Evolutionary conservation across 2,797 vertebrate genomes (phyloP), one percentile per base, ranked within the genome.

Genomic region (Poeciliopsis gracilis): DNA sequence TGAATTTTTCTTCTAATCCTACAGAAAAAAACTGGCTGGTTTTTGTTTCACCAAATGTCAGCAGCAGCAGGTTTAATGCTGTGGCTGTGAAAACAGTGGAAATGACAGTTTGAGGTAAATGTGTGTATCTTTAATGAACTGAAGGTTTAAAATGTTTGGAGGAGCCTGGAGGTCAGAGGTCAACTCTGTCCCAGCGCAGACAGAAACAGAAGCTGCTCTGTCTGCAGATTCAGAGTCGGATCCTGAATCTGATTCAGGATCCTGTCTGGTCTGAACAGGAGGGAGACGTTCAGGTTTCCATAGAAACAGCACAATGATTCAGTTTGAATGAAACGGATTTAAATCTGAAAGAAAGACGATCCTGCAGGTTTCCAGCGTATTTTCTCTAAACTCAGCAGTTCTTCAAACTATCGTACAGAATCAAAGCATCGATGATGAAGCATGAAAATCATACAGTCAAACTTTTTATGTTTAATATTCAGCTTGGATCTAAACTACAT

Each of bases 41-140:
- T 72, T 76, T 82, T 38, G 6, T 38, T 38, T 84, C 30, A 66
- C 73, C 78, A 82, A 41, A 77, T 78, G 78, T 85, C 46, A 16
- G 49, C 59, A 47, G 77, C 23, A 61, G 73, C 15, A 57, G 30
- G 63, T 18, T 59, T 79, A 73, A 49, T 38, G 70, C 69, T 33
- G 77, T 79, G 84, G 70, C 69, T 33, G 77, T 78, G 83, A 76
- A 83, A 89, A 90, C 9, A 84, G 78, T 75, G 70, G 57, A 85
- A 86, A 84, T 88, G 70, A 90, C 71, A 82, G 88, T 84, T 88
- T 88, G 66, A 33, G 5, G 38, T 66, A 43, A 79, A 75, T 74
- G 23, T 75, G 20, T 49, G 74, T 77, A 43, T 69, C 71, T 83
- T n/a, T 73, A 73, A 45, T 76, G 79, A 75, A 82, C 30, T 76